These are phyloP conservation scores for Hipposideros larvatus DNA, from an alignment of 2,797 vertebrate species.

Conservation along the genomic window DNA sequence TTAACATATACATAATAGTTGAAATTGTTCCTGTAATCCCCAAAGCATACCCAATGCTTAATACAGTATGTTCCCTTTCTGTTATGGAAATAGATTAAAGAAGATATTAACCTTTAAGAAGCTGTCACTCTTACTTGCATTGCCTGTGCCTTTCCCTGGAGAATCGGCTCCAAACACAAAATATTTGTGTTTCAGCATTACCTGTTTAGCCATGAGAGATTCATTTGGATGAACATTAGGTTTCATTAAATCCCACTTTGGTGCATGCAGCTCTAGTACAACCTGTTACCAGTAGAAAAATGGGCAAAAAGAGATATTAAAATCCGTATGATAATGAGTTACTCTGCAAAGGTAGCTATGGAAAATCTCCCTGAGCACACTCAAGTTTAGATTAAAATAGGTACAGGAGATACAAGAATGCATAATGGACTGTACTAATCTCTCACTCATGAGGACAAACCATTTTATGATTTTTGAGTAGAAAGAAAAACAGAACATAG, in stretches of 20 bases:
- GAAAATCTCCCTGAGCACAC: constrained; percentile 55
- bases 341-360: constrained; percentile 65
- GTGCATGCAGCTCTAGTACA: constrained; percentile 70
- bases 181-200: constrained; percentile 89
- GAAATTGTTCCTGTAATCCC: constrained; percentile 91
- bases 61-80: constrained; percentile 86
- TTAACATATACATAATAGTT: constrained; percentile 87
- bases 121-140: constrained; percentile 90
- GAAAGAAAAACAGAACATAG: constrained; percentile 9
- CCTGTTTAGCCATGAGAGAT: constrained; percentile 87
- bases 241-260: constrained; percentile 86
- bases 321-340: constrained; percentile 74
- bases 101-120: constrained; percentile 93
- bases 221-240: constrained; percentile 83
- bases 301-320: constrained; percentile 68
- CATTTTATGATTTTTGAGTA: constrained; percentile 19
- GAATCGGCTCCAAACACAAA: constrained; percentile 86
- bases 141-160: constrained; percentile 83
- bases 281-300: constrained; percentile 74
- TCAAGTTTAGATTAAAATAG: constrained; percentile 67
- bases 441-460: constrained; percentile 11
- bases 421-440: constrained; percentile 13
- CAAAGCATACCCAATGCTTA: constrained; percentile 89
- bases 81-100: constrained; percentile 91
- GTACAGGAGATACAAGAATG: not conserved